phyloP scores from a whole-genome alignment of 2,888 invertebrate genomes.

The Scaptomyza polygonia region DNA sequence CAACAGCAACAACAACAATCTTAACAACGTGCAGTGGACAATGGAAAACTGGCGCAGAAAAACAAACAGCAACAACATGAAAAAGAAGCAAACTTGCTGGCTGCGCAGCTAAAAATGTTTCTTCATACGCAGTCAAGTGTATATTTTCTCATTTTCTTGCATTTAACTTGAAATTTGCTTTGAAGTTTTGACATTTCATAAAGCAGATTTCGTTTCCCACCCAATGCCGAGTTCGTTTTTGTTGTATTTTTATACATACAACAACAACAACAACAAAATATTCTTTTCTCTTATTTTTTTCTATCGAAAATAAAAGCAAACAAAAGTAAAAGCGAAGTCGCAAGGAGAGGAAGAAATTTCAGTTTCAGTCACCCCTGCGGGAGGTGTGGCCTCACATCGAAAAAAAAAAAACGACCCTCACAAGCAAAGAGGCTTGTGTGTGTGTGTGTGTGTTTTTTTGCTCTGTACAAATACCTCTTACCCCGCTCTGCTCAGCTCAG shows the following conservation, averaged over 20 bases:
- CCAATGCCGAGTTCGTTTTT: conserved; percentile 37
- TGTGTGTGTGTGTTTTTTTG: conserved; percentile 10
- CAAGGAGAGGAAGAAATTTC: conserved; percentile 39
- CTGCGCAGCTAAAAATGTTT: conserved; percentile 60
- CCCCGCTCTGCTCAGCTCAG: conserved; percentile 24
- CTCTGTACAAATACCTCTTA: conserved; percentile 37
- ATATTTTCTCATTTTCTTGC: conserved; percentile 81
- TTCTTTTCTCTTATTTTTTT: conserved; percentile 21
- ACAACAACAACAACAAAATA: conserved; percentile 13
- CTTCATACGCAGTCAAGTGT: conserved; percentile 80
- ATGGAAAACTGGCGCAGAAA: conserved; percentile 56
- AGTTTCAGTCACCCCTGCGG: conserved; percentile 79
- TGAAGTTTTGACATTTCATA: conserved; percentile 82
- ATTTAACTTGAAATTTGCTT: conserved; percentile 78
- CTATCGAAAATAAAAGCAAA: conserved; percentile 72
- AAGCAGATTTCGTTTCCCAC: conserved; percentile 70
- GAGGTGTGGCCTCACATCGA: conserved; percentile 80
- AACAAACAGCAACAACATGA: conserved; percentile 47
- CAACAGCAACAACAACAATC: conserved; percentile 29
- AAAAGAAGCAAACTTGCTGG: conserved; percentile 36
- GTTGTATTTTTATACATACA: conserved; percentile 33
- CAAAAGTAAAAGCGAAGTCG: conserved; percentile 75
- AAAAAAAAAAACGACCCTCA: conserved; percentile 72
- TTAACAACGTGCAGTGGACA: conserved; percentile 58
- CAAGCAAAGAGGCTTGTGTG: conserved; percentile 5